Evolutionary conservation across 2,888 invertebrate genomes (phyloP).

Genomic region (Idaea biselata): DNA sequence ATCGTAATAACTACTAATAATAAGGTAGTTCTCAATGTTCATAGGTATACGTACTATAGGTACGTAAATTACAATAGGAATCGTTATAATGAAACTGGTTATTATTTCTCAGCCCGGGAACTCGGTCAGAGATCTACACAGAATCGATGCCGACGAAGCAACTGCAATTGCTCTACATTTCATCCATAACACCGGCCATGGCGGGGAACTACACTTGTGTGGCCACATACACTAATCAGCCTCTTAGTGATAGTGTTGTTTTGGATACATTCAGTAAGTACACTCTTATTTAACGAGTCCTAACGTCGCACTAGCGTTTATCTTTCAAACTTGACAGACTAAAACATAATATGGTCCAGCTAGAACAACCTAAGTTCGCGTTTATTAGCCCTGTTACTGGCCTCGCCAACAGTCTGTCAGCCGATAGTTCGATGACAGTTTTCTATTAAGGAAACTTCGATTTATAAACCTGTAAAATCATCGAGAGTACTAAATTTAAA

Average conservation of each 20-base stretch:
- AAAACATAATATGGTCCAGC: too few species aligned
- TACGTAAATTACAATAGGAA: neutral
- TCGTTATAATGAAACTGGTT: neutral
- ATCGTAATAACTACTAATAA: neutral
- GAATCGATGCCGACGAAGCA: constrained; percentile 83
- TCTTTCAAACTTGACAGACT: too few species aligned
- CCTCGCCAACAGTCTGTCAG: too few species aligned
- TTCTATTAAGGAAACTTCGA: too few species aligned
- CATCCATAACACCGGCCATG: constrained; percentile 86
- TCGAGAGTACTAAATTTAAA: neutral
- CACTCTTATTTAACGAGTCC: too few species aligned
- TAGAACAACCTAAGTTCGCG: too few species aligned
- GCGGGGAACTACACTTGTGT: constrained; percentile 91
- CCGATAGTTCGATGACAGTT: neutral
- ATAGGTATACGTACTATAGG: too few species aligned
- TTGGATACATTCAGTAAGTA: constrained; percentile 84
- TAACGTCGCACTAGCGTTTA: too few species aligned
- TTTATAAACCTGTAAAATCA: too few species aligned
- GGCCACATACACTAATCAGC: constrained; percentile 88
- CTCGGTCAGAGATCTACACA: constrained; percentile 83
- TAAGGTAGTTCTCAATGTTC: neutral
- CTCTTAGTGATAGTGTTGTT: constrained; percentile 83
- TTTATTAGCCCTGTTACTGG: too few species aligned
- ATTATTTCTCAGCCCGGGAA: constrained; percentile 53
- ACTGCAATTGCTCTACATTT: constrained; percentile 87